Conservation (phyloP, 2,113 vertebrate genomes). For the Megalops atlanticus region DNA sequence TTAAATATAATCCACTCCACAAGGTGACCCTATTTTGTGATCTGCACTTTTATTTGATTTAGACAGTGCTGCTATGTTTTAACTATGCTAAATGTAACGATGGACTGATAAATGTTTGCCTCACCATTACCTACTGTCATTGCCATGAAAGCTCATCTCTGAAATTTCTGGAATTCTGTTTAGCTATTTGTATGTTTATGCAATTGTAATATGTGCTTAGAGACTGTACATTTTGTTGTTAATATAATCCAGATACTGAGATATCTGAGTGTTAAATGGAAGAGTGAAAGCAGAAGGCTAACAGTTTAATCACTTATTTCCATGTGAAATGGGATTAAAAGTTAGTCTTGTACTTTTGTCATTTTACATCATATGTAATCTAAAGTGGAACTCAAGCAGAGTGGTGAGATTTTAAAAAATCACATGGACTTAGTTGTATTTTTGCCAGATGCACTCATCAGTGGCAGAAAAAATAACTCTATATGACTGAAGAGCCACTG, state of each 20-base stretch:
- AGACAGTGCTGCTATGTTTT: neutral
- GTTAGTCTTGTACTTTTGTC: constrained; percentile 55
- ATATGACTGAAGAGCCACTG: no score
- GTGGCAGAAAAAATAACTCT: no score
- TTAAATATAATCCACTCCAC: no score
- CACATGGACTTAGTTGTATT: no score
- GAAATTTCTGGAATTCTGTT: neutral
- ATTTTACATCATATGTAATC: no score
- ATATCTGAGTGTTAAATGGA: constrained; percentile 64
- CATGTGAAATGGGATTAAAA: constrained; percentile 68
- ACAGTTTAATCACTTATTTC: constrained; percentile 66
- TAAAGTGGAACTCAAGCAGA: no score
- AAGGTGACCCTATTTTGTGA: neutral
- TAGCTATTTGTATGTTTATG: neutral
- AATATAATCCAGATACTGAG: constrained; percentile 18
- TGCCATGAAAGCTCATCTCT: neutral
- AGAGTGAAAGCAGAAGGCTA: constrained; percentile 75
- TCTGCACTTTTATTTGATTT: neutral
- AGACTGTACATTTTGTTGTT: constrained; percentile 19
- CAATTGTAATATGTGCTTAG: constrained; percentile 11
- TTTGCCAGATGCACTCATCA: no score
- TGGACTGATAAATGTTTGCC: neutral
- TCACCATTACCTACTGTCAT: neutral
- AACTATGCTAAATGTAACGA: neutral
- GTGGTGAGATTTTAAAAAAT: no score